Evolutionary conservation across 2,113 vertebrate genomes (phyloP), one percentile per base, ranked within the genome.

Genomic region (Ammodytes marinus): DNA sequence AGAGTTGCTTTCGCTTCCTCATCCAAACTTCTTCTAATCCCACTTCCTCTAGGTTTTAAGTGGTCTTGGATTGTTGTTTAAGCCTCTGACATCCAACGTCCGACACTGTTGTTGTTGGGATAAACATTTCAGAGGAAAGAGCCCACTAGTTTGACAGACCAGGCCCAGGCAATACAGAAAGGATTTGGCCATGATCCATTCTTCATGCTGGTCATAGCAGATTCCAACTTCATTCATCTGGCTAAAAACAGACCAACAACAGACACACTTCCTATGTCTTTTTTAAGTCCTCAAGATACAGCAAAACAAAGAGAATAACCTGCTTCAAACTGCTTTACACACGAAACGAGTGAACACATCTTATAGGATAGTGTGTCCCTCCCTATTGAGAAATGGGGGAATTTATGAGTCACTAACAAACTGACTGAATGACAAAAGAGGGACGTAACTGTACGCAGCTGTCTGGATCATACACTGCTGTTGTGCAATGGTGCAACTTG

Each of bases 1-100:
- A 2, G 45, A 37, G 53, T 68, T 73, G 59, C 74, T 90, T 85
- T 92, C 77, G 46, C 17, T 85, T 92, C 86, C 76, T 63, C 61
- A 49, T 82, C 14, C 42, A 11, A 63, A 65, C 43, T 13, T 35
- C 69, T 59, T 60, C 8, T 58, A 69, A 74, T 80, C 60, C 5
- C 47, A 81, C 47, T 90, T 91, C 87, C 80, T 80, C 59, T 75
- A 73, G 73, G 11, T 14, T 37, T 19, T 63, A 7, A n/a, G 2
- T 27, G 46, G 37, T 47, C 15, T 65, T 46, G 35, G 35, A 55
- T 19, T 68, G 54, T 59, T 50, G 17, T 64, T 77, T 15, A 75
- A 73, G 17, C 50, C 13, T 76, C 42, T 57, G 7, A 58, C 35
- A 4, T 57, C 59, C n/a, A 27, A 13, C 13, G 1, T 49, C 14